These are phyloP conservation scores for Noctua pronuba DNA, from an alignment of 2,888 invertebrate genomes.

Conservation along the genomic window DNA sequence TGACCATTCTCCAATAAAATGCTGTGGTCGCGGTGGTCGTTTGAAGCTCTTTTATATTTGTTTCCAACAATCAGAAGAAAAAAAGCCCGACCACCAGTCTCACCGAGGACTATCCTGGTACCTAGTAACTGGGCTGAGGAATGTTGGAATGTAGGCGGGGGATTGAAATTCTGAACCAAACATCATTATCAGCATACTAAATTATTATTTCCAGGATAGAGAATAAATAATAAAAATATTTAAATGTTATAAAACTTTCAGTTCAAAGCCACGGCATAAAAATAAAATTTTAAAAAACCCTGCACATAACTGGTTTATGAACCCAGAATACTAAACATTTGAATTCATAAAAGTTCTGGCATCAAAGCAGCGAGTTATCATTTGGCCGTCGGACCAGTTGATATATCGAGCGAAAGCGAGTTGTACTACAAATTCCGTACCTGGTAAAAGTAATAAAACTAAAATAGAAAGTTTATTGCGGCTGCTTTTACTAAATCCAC, in stretches of 20 bases:
- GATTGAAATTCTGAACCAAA: neutral
- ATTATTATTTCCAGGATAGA: neutral
- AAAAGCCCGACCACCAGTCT: neutral
- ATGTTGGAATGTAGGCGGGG: neutral
- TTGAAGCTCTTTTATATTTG: neutral
- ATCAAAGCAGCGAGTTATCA: slow-evolving; percentile 58
- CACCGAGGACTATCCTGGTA: neutral
- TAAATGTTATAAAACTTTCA: neutral
- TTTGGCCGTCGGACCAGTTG: slow-evolving; percentile 53
- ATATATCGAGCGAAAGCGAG: slow-evolving; percentile 61
- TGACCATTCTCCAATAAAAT: neutral
- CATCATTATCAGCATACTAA: neutral
- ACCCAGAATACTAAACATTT: slow-evolving; percentile 52
- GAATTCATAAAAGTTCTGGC: slow-evolving; percentile 47
- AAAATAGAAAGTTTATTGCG: slow-evolving; percentile 78
- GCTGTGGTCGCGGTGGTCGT: neutral
- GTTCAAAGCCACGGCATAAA: slow-evolving; percentile 1
- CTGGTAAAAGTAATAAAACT: slow-evolving; percentile 74
- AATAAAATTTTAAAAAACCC: slow-evolving; percentile 19
- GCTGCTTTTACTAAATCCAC: slow-evolving; percentile 73
- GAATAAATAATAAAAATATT: slow-evolving; percentile 2
- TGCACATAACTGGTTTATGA: slow-evolving; percentile 30
- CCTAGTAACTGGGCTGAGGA: neutral
- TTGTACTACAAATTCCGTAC: slow-evolving; percentile 71
- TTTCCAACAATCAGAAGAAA: neutral